Conservation (phyloP, 2,888 invertebrate genomes). For the Augochlorella aurata region DNA sequence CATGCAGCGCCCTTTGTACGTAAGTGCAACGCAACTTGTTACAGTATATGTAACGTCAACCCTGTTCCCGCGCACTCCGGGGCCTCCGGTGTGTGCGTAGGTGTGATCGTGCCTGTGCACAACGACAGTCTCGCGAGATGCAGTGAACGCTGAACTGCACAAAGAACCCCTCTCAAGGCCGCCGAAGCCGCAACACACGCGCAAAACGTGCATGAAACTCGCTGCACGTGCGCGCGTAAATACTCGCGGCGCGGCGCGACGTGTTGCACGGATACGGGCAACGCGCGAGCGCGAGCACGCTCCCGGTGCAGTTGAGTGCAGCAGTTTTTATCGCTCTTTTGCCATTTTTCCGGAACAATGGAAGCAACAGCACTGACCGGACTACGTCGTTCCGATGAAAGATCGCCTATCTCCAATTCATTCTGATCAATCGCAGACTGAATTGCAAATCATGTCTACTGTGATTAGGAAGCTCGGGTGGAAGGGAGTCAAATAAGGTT, state of each 20-base stretch:
- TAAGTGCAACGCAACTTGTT: constrained; percentile 72
- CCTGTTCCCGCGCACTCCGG: constrained; percentile 29
- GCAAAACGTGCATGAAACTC: constrained; percentile 23
- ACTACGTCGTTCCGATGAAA: not conserved
- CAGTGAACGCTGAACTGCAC: constrained; percentile 77
- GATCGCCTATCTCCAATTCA: not conserved
- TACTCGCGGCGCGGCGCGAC: constrained; percentile 37
- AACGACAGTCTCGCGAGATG: constrained; percentile 51
- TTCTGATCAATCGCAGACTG: not conserved
- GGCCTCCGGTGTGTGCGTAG: not conserved
- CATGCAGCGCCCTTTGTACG: constrained; percentile 74
- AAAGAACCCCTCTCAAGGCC: constrained; percentile 81
- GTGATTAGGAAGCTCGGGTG: not conserved
- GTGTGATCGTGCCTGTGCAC: constrained; percentile 21
- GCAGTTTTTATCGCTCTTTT: constrained; percentile 66
- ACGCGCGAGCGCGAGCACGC: not conserved
- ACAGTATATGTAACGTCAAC: constrained; percentile 66
- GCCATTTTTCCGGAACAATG: constrained; percentile 77
- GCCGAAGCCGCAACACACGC: constrained; percentile 51
- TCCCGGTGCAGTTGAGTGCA: constrained; percentile 8
- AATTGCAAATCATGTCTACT: not conserved
- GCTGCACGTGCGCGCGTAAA: constrained; percentile 55
- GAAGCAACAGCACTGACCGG: constrained; percentile 10
- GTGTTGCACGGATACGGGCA: constrained; percentile 11
- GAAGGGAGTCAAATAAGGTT: not conserved